Evolutionary conservation across 2,888 invertebrate genomes (phyloP).

Genomic region (Stegophylla sp.): DNA sequence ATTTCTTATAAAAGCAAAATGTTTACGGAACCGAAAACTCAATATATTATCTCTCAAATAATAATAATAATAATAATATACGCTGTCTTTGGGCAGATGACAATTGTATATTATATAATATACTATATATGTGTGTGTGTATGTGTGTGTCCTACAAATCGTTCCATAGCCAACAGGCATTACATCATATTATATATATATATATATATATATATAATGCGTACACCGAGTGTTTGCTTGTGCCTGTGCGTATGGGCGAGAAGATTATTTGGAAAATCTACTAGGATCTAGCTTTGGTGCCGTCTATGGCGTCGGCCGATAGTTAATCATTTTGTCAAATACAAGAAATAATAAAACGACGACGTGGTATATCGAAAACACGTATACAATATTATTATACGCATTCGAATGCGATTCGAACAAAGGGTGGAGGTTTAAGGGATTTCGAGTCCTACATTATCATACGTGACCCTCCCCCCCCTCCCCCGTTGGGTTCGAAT

Average conservation of each 20-base stretch:
- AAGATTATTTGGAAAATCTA: not conserved
- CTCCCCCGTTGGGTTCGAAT: slow-evolving; percentile 11
- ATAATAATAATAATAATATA: not conserved
- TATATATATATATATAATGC: not conserved
- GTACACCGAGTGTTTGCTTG: not conserved
- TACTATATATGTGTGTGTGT: not conserved
- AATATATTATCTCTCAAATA: not conserved
- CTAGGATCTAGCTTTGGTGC: not conserved
- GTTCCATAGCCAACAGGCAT: not conserved
- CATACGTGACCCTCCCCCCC: too few relatives aligned
- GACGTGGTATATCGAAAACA: not conserved
- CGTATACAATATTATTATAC: too few relatives aligned
- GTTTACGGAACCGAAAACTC: not conserved
- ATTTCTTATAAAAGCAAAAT: slow-evolving; percentile 5
- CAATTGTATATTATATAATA: not conserved
- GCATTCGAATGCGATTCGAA: slow-evolving; percentile 9
- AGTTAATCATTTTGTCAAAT: slow-evolving; percentile 13
- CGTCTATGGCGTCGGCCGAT: not conserved
- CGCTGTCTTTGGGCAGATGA: not conserved
- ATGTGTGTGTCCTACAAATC: not conserved
- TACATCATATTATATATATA: not conserved
- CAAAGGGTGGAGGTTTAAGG: slow-evolving; percentile 23
- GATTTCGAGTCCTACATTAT: slow-evolving; percentile 26
- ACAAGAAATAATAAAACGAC: not conserved
- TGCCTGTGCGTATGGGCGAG: not conserved